Evolutionary conservation across 2,797 vertebrate genomes (phyloP).

Genomic region (Cryptoblepharus egeriae): DNA sequence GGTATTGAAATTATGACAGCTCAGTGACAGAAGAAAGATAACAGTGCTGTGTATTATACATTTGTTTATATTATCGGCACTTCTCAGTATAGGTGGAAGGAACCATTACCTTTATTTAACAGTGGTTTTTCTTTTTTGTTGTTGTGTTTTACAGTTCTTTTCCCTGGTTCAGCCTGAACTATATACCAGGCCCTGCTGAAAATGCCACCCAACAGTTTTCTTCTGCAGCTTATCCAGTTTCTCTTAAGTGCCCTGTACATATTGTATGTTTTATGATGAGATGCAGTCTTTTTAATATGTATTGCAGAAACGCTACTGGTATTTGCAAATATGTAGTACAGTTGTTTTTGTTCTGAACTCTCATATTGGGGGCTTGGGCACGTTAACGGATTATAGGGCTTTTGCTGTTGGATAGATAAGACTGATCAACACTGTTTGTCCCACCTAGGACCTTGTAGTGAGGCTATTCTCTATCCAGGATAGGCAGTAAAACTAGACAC

Average conservation of each 20-base stretch:
- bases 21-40: constrained; percentile 82
- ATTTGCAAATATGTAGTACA: constrained; percentile 85
- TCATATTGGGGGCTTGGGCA: constrained; percentile 88
- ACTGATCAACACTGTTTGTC: constrained; percentile 74
- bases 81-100: constrained; percentile 92
- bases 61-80: constrained; percentile 88
- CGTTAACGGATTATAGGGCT: constrained; percentile 85
- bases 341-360: constrained; percentile 82
- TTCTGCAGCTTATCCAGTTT: constrained; percentile 99
- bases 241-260: constrained; percentile 95
- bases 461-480: constrained; percentile 68
- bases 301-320: constrained; percentile 85
- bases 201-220: constrained; percentile 99
- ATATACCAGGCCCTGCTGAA: constrained; percentile 99
- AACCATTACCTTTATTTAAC: constrained; percentile 98
- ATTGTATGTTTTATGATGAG: constrained; percentile 91
- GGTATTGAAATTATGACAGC: constrained; percentile 83
- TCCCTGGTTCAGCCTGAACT: constrained; percentile 99
- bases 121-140: constrained; percentile 99
- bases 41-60: constrained; percentile 84
- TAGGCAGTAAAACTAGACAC: constrained; percentile 71
- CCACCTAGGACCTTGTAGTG: constrained; percentile 70
- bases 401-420: constrained; percentile 87
- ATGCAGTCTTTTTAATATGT: constrained; percentile 86
- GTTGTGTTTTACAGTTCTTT: constrained; percentile 99